Conservation (phyloP, 2,113 vertebrate species). For the Gasterosteus nipponicus region DNA sequence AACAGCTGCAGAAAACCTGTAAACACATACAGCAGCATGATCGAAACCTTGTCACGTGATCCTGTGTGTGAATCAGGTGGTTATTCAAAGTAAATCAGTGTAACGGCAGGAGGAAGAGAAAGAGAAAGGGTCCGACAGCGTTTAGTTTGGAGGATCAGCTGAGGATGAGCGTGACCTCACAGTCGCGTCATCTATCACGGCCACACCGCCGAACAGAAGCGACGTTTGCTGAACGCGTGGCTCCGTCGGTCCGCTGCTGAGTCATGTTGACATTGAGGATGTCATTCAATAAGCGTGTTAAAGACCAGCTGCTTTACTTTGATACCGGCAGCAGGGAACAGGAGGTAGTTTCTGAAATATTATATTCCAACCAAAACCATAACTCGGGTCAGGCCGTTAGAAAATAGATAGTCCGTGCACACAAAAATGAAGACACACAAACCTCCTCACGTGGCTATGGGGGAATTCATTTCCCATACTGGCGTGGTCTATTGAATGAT, state of each 20-base stretch:
- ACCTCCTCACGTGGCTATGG: slow-evolving; percentile 20
- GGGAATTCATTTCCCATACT: slow-evolving; percentile 46
- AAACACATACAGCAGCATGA: slow-evolving; percentile 52
- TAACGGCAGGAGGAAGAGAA: slow-evolving; percentile 26
- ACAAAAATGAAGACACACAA: slow-evolving; percentile 48
- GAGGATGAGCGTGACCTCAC: slow-evolving; percentile 52
- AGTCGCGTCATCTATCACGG: slow-evolving; percentile 50
- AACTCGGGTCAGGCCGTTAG: slow-evolving; percentile 19
- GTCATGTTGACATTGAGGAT: slow-evolving; percentile 71
- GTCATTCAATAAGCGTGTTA: slow-evolving; percentile 65
- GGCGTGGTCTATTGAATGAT: slow-evolving; percentile 33
- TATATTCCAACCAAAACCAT: slow-evolving; percentile 37
- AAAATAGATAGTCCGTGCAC: slow-evolving; percentile 55
- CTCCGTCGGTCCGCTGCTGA: slow-evolving; percentile 55
- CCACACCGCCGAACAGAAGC: slow-evolving; percentile 44
- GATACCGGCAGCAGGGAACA: slow-evolving; percentile 26
- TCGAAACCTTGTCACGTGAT: slow-evolving; percentile 61
- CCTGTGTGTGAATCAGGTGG: slow-evolving; percentile 45
- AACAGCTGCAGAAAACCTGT: slow-evolving; percentile 39
- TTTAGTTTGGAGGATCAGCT: slow-evolving; percentile 48
- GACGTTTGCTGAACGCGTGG: slow-evolving; percentile 52
- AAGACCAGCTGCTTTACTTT: slow-evolving; percentile 46
- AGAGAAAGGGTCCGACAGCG: slow-evolving; percentile 18
- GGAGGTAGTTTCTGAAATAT: slow-evolving; percentile 36
- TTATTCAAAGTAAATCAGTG: slow-evolving; percentile 65